These are phyloP conservation scores for Maniola jurtina DNA, from an alignment of 1,140 invertebrate genomes.

Conservation along the genomic window DNA sequence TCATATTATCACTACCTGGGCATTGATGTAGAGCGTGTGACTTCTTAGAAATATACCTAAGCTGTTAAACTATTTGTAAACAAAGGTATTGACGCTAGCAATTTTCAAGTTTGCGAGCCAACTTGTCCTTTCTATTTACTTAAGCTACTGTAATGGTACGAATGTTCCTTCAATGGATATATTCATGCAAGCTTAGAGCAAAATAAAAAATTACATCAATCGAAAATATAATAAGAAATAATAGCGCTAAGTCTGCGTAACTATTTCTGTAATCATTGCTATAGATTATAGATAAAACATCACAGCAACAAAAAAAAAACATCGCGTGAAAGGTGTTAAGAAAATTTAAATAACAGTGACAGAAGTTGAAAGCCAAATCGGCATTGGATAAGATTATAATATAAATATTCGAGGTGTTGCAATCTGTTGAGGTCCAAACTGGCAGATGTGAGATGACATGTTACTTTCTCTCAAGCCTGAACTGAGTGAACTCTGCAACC, in stretches of 20 bases:
- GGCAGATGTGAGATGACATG: conserved; percentile 59
- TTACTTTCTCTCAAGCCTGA: conserved; percentile 60
- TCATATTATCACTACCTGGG: background rate
- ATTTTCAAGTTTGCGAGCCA: conserved; percentile 6
- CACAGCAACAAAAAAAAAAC: conserved; percentile 8
- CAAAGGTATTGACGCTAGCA: conserved; percentile 7
- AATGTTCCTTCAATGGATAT: background rate
- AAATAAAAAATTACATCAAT: background rate
- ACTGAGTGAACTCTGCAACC: conserved; percentile 39
- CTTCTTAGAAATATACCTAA: conserved; percentile 11
- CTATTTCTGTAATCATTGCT: conserved; percentile 10
- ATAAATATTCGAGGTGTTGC: conserved; percentile 57
- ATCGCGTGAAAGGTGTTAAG: conserved; percentile 8
- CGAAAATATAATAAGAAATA: background rate
- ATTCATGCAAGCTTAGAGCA: background rate
- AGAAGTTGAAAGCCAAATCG: conserved; percentile 14
- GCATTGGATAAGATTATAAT: conserved; percentile 43
- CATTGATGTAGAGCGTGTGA: conserved; percentile 8
- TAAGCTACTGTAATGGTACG: background rate
- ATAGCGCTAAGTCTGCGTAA: background rate
- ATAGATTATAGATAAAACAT: background rate
- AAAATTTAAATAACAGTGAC: conserved; percentile 9
- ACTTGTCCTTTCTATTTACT: background rate
- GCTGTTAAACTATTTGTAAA: conserved; percentile 12
- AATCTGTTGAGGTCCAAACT: conserved; percentile 35